Evolutionary conservation across 2,113 vertebrate genomes (phyloP).

Genomic region (Genyomyrus donnyi): DNA sequence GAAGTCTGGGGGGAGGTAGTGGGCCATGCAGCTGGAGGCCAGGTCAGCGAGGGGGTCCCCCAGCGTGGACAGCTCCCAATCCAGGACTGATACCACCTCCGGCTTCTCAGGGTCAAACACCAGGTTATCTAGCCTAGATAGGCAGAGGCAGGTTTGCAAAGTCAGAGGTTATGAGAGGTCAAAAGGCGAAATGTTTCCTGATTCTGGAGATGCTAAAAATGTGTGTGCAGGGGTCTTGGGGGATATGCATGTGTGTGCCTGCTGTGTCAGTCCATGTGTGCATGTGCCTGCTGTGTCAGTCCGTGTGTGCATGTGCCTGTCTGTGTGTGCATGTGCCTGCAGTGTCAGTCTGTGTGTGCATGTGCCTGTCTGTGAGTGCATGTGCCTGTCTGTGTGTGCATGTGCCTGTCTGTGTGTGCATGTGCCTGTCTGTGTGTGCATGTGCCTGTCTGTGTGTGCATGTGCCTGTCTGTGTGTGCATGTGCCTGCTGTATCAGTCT

Average conservation of each 20-base stretch:
- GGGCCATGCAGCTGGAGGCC: conserved; percentile 63
- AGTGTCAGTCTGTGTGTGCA: no score
- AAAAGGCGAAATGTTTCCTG: not conserved
- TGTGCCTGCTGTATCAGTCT: not conserved
- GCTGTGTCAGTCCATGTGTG: not conserved
- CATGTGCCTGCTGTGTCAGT: not conserved
- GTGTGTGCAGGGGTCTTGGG: not conserved
- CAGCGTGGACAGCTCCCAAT: conserved; percentile 69
- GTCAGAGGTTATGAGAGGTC: not conserved
- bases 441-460: not conserved
- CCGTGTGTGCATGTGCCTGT: not conserved
- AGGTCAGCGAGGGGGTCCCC: conserved; percentile 71
- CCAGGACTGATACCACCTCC: conserved; percentile 67
- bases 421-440: not conserved
- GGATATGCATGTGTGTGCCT: not conserved
- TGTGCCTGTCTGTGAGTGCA: not conserved
- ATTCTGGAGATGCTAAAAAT: not conserved
- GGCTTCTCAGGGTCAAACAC: conserved; percentile 67
- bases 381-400: no score
- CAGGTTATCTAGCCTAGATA: conserved; percentile 67
- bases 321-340: not conserved
- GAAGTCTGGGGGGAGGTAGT: conserved; percentile 55
- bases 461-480: not conserved
- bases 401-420: no score
- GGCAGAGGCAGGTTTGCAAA: not conserved